Conservation (phyloP, 2,797 vertebrate species). For the Muscicapa striata region DNA sequence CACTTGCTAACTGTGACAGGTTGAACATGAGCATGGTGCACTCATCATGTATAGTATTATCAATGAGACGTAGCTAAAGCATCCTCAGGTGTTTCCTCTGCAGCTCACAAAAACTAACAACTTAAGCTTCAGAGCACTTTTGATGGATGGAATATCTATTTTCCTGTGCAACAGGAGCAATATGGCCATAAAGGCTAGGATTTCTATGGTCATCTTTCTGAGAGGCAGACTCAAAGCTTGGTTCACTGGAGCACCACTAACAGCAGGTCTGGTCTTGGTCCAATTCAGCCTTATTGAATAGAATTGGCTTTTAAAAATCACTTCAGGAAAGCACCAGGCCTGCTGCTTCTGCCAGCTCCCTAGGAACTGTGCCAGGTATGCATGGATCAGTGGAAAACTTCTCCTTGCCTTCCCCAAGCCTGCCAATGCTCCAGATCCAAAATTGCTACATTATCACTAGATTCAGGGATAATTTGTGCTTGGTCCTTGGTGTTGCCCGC, state of each 20-base stretch:
- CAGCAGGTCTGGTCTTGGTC: neutral
- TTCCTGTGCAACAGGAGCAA: neutral
- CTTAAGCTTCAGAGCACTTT: neutral
- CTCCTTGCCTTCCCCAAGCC: neutral
- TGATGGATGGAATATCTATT: neutral
- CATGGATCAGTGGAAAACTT: neutral
- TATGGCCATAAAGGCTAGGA: neutral
- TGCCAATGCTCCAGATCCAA: neutral
- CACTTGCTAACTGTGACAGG: neutral
- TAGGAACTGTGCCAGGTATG: neutral
- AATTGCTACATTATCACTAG: neutral
- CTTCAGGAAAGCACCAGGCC: neutral
- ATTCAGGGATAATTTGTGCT: neutral
- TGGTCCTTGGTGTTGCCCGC: neutral
- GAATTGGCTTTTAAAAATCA: neutral
- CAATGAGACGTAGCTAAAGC: neutral
- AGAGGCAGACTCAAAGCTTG: neutral
- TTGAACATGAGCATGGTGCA: neutral
- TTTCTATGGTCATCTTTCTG: neutral
- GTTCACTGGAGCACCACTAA: neutral
- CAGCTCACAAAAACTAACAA: neutral
- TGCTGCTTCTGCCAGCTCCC: neutral
- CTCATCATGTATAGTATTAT: neutral
- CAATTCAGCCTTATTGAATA: neutral
- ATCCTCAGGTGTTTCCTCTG: neutral